Evolutionary conservation across 2,797 vertebrate genomes (phyloP).

Genomic region (Australoheros facetus): DNA sequence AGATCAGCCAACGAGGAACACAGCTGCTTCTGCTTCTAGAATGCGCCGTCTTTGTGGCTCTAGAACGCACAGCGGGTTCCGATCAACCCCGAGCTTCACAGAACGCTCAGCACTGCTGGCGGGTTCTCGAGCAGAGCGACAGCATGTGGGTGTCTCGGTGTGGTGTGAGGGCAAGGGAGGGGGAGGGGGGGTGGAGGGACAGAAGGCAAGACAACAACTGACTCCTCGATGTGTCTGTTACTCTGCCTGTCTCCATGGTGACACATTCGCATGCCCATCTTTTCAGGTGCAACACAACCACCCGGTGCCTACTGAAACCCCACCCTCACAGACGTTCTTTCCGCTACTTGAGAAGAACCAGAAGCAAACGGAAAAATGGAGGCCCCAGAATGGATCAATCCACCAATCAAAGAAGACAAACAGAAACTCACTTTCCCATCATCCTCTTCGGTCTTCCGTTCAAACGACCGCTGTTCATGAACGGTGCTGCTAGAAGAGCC

Average conservation of each 20-base stretch:
- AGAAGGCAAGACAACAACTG: constrained; percentile 45
- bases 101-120: constrained; percentile 18
- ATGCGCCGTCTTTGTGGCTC: not conserved
- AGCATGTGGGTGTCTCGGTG: constrained; percentile 41
- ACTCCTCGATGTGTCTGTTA: constrained; percentile 54
- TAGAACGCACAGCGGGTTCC: not conserved
- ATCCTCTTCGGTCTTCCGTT: constrained; percentile 76
- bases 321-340: constrained; percentile 5
- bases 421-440: constrained; percentile 77
- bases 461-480: constrained; percentile 75
- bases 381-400: constrained; percentile 1
- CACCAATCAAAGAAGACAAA: not conserved
- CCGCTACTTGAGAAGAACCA: constrained; percentile 32
- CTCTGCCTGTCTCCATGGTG: constrained; percentile 61
- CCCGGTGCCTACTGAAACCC: not conserved
- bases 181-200: constrained; percentile 6
- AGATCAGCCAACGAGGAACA: not conserved
- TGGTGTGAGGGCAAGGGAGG: constrained; percentile 11
- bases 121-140: constrained; percentile 31
- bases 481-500: constrained; percentile 58
- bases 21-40: not conserved
- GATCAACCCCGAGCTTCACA: constrained; percentile 12
- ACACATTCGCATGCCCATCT: constrained; percentile 50
- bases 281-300: constrained; percentile 36
- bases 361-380: constrained; percentile 18